Evolutionary conservation across 2,113 vertebrate genomes (phyloP).

Genomic region (Aythya baeri): DNA sequence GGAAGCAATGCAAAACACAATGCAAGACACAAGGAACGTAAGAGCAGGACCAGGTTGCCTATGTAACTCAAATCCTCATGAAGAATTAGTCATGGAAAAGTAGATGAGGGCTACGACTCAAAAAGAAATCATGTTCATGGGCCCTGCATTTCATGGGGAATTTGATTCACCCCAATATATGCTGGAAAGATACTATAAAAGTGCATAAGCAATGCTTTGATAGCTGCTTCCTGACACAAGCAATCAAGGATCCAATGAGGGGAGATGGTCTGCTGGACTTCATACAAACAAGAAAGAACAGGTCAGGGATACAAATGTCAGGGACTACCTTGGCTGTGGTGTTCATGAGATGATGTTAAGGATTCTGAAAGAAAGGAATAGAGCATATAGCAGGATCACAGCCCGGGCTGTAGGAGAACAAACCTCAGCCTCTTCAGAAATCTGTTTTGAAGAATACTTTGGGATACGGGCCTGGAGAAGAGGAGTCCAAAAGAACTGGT

Average conservation of each 20-base stretch:
- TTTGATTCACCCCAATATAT: neutral
- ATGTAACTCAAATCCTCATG: neutral
- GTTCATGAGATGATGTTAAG: neutral
- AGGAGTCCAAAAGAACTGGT: fast-evolving
- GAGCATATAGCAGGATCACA: neutral
- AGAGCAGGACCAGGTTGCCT: neutral
- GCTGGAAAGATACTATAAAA: neutral
- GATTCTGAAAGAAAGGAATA: neutral
- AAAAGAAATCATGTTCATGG: neutral
- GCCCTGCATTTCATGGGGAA: neutral
- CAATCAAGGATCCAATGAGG: neutral
- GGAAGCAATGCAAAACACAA: neutral
- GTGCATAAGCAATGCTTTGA: neutral
- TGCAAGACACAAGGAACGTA: neutral
- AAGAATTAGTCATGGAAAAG: neutral
- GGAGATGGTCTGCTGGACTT: fast-evolving
- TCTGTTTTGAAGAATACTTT: neutral
- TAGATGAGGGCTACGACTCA: neutral
- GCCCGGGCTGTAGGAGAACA: neutral
- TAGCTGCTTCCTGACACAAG: neutral
- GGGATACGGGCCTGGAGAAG: neutral
- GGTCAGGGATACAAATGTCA: neutral
- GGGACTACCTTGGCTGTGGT: neutral
- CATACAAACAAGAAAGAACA: neutral
- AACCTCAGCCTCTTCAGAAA: neutral